Evolutionary conservation across 2,888 invertebrate genomes (phyloP).

Genomic region (Hedychridium roseum): DNA sequence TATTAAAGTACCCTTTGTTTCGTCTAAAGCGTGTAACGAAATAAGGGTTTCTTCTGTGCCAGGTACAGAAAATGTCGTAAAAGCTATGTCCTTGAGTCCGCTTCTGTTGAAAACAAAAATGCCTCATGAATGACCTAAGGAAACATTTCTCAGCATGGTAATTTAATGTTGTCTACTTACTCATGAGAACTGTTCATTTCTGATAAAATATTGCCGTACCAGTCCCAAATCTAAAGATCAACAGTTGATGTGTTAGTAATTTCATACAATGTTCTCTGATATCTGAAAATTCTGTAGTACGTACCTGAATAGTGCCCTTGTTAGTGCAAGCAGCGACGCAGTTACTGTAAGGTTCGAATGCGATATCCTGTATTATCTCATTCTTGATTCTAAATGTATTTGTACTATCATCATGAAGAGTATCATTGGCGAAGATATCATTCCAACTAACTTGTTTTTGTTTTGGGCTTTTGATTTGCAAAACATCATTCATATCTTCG

Average conservation of each 20-base stretch:
- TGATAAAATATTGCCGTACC: constrained; percentile 32
- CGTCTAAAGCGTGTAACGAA: constrained; percentile 50
- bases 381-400: constrained; percentile 35
- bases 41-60: constrained; percentile 17
- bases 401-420: constrained; percentile 45
- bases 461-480: constrained; percentile 43
- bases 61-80: too few species aligned
- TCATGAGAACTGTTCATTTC: constrained; percentile 10
- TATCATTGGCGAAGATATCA: constrained; percentile 34
- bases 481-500: constrained; percentile 20
- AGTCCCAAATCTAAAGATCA: constrained; percentile 47
- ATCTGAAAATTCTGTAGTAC: constrained; percentile 8
- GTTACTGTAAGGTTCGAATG: constrained; percentile 39
- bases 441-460: constrained; percentile 53
- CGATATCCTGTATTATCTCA: constrained; percentile 48
- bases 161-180: constrained; percentile 22
- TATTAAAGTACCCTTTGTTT: constrained; percentile 42
- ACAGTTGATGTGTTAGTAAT: constrained; percentile 1
- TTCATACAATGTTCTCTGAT: not conserved
- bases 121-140: not conserved
- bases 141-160: not conserved
- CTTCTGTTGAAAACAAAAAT: constrained; percentile 11
- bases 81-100: constrained; percentile 24
- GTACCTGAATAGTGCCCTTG: constrained; percentile 46
- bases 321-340: constrained; percentile 52